phyloP scores from a whole-genome alignment of 2,113 vertebrate genomes.

The Eleginops maclovinus region DNA sequence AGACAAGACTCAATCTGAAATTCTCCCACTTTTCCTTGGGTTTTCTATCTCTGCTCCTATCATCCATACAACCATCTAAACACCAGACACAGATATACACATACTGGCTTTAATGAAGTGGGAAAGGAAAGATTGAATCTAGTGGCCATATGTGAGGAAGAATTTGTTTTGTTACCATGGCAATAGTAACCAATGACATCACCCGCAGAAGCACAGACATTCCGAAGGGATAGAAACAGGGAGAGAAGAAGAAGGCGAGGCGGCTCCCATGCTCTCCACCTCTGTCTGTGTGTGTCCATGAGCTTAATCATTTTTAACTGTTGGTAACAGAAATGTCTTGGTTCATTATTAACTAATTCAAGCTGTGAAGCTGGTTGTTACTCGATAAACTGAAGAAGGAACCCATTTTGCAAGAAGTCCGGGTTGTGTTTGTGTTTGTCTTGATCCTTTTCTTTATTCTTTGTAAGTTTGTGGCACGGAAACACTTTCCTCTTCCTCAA shows the following conservation, averaged over 20 bases:
- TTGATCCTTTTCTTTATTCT: background rate
- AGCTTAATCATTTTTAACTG: constrained; percentile 31
- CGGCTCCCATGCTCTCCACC: constrained; percentile 20
- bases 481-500: background rate
- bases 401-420: background rate
- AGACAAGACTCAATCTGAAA: constrained; percentile 25
- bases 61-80: constrained; percentile 15
- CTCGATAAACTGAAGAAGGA: constrained; percentile 14
- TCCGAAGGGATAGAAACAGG: constrained; percentile 38
- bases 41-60: background rate
- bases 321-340: constrained; percentile 22
- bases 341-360: constrained; percentile 58
- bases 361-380: background rate
- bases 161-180: constrained; percentile 78
- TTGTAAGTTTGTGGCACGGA: background rate
- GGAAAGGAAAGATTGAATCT: constrained; percentile 49
- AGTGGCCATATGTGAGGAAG: constrained; percentile 36
- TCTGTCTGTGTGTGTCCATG: constrained; percentile 1
- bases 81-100: background rate
- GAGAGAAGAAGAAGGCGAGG: constrained; percentile 24
- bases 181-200: constrained; percentile 66
- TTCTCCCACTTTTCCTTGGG: background rate
- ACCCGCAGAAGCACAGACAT: constrained; percentile 62
- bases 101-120: constrained; percentile 20
- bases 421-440: background rate